These are phyloP conservation scores for Drosophila limbata DNA, from an alignment of 2,888 invertebrate genomes.

Conservation along the genomic window DNA sequence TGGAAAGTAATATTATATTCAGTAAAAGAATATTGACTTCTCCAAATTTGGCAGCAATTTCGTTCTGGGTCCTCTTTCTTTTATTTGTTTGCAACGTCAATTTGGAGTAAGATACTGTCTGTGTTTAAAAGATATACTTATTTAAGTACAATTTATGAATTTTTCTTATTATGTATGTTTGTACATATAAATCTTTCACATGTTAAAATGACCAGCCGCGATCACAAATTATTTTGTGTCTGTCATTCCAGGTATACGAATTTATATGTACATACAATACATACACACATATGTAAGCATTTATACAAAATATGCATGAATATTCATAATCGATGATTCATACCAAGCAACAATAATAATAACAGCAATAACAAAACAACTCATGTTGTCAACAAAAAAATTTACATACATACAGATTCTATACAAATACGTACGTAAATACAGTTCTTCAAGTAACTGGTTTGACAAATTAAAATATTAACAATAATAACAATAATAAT, in stretches of 20 bases:
- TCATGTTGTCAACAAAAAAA: conserved; percentile 36
- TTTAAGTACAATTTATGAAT: not conserved
- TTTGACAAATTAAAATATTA: not conserved
- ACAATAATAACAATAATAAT: no score
- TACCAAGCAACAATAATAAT: conserved; percentile 30
- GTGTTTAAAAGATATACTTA: no score
- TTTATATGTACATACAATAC: not conserved
- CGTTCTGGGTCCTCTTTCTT: no score
- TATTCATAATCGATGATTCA: conserved; percentile 66
- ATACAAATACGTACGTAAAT: not conserved
- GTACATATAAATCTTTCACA: not conserved
- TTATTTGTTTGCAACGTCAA: no score
- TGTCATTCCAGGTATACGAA: conserved; percentile 21
- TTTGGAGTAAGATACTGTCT: no score
- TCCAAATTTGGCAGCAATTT: no score
- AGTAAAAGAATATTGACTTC: no score
- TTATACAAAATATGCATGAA: conserved; percentile 34
- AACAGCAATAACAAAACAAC: conserved; percentile 22
- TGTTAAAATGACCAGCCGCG: conserved; percentile 1
- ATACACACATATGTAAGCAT: not conserved
- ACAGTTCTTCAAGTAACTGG: not conserved
- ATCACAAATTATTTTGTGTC: conserved; percentile 7
- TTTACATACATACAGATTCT: conserved; percentile 27
- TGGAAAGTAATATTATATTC: no score
- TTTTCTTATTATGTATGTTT: not conserved